Conservation (phyloP, 2,797 vertebrate genomes). For the Lycodopsis pacificus region DNA sequence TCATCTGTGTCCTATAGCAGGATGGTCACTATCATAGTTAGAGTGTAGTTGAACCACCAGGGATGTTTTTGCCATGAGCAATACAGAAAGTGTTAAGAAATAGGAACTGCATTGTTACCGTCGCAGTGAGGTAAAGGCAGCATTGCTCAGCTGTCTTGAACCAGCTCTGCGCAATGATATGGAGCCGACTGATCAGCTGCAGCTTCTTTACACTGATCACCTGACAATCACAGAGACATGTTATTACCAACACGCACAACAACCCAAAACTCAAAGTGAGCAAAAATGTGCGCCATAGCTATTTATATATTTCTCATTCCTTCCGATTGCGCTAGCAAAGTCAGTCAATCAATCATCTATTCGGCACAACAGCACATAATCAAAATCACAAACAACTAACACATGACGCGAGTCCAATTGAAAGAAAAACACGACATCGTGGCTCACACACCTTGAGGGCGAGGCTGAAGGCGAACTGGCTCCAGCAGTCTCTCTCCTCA, state of each 20-base stretch:
- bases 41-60: constrained; percentile 9
- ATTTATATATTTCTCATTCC: not conserved
- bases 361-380: not conserved
- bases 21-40: constrained; percentile 21
- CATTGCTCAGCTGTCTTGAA: constrained; percentile 83
- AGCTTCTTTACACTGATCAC: constrained; percentile 88
- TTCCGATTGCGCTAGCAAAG: not conserved
- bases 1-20: constrained; percentile 85
- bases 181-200: constrained; percentile 82
- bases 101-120: constrained; percentile 76
- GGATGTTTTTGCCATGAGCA: constrained; percentile 1
- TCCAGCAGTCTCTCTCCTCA: constrained; percentile 89
- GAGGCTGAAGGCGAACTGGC: constrained; percentile 80
- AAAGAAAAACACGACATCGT: not conserved
- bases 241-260: not conserved
- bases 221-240: constrained; percentile 71
- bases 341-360: not conserved
- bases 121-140: constrained; percentile 76
- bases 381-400: not conserved
- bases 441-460: constrained; percentile 85
- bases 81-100: not conserved
- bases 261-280: not conserved
- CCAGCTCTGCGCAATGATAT: constrained; percentile 86
- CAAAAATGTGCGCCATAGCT: not conserved
- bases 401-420: not conserved